Evolutionary conservation across 2,888 invertebrate genomes (phyloP).

Genomic region (Clostera curtula): DNA sequence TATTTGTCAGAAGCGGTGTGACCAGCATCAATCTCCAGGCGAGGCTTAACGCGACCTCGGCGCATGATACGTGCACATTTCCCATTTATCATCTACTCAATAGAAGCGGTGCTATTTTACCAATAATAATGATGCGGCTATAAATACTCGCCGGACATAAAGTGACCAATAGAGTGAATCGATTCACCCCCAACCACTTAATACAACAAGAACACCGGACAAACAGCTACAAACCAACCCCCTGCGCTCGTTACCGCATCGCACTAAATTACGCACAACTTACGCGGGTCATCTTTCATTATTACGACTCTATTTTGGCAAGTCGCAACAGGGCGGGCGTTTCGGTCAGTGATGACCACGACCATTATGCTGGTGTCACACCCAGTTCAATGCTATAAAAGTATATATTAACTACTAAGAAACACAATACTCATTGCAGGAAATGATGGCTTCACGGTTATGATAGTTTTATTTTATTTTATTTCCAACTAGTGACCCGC

Average conservation of each 20-base stretch:
- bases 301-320: conserved; percentile 72
- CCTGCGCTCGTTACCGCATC: conserved; percentile 50
- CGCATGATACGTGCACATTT: conserved; percentile 30
- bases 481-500: too few relatives aligned
- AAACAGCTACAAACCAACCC: conserved; percentile 43
- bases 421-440: too few relatives aligned
- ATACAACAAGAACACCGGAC: conserved; percentile 45
- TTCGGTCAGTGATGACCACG: conserved; percentile 51
- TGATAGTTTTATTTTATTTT: too few relatives aligned
- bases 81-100: conserved; percentile 34
- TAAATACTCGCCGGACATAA: conserved; percentile 49
- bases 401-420: too few relatives aligned
- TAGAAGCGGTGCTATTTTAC: conserved; percentile 37
- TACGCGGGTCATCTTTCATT: conserved; percentile 67
- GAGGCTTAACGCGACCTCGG: conserved; percentile 43
- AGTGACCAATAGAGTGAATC: conserved; percentile 64
- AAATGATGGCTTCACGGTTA: too few relatives aligned
- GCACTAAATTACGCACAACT: conserved; percentile 63
- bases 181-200: conserved; percentile 49
- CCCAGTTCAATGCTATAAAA: too few relatives aligned
- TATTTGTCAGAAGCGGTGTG: conserved; percentile 60
- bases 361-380: conserved; percentile 55
- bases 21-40: conserved; percentile 61
- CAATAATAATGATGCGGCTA: conserved; percentile 44
- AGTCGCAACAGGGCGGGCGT: conserved; percentile 66